Conservation (phyloP, 2,888 invertebrate genomes). For the Apamea sordens region DNA sequence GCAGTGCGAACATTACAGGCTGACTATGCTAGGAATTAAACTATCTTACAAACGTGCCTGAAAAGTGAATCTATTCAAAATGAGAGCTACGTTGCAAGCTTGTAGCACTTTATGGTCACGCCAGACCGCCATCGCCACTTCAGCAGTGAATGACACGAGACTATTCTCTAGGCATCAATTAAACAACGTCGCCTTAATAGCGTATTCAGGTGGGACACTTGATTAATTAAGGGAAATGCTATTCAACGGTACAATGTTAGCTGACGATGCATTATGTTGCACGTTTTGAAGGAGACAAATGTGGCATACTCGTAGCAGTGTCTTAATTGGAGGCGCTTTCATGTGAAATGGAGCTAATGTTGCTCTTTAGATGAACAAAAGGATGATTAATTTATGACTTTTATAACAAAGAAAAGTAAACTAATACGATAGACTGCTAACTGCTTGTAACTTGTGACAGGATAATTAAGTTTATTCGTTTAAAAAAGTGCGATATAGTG, state of each 20-base stretch:
- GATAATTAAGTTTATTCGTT: neutral
- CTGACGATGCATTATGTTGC: constrained; percentile 43
- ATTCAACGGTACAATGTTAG: constrained; percentile 27
- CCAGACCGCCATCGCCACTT: neutral
- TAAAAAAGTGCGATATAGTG: neutral
- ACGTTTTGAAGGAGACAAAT: constrained; percentile 26
- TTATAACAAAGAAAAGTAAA: neutral
- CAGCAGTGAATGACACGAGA: constrained; percentile 1
- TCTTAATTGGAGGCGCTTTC: constrained; percentile 20
- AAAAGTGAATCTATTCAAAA: constrained; percentile 10
- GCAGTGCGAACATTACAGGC: too few relatives aligned
- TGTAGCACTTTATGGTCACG: neutral
- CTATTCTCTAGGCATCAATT: constrained; percentile 39
- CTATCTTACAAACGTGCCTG: neutral
- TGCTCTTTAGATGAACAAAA: neutral
- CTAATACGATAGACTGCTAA: neutral
- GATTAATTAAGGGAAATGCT: constrained; percentile 41
- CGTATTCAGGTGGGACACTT: constrained; percentile 43
- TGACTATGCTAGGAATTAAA: neutral
- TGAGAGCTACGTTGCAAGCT: neutral
- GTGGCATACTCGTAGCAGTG: constrained; percentile 9
- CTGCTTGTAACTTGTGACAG: too few relatives aligned
- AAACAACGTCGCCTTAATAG: constrained; percentile 42
- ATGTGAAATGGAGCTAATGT: neutral
- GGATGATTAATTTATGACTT: neutral